These are phyloP conservation scores for Lepidotrigona ventralis DNA, from an alignment of 1,140 invertebrate genomes.

Conservation along the genomic window DNA sequence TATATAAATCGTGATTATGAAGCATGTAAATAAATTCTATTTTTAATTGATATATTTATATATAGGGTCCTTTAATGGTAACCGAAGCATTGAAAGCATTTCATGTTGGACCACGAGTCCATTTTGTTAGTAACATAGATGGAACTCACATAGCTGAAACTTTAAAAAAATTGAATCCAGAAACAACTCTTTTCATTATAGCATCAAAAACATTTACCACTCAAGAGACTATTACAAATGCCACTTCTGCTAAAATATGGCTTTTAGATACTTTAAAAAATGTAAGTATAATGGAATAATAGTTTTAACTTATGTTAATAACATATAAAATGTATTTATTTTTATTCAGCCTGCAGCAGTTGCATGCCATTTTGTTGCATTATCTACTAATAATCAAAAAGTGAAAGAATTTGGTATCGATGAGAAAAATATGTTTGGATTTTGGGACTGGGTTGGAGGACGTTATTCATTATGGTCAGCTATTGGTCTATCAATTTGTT, in stretches of 20 bases:
- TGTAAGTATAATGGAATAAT: conserved; percentile 83
- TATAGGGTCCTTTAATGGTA: conserved; percentile 97
- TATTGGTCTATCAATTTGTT: conserved; percentile 97
- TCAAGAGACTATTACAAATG: conserved; percentile 99
- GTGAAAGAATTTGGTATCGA: conserved; percentile 98
- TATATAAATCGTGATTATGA: conserved; percentile 18
- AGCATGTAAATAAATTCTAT: conserved; percentile 29
- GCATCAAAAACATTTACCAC: conserved; percentile 99
- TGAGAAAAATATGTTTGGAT: conserved; percentile 98
- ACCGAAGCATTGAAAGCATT: conserved; percentile 98
- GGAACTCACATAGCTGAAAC: conserved; percentile 98
- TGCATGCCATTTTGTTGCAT: conserved; percentile 98
- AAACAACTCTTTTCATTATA: conserved; percentile 98
- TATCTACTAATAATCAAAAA: conserved; percentile 96
- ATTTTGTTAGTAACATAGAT: conserved; percentile 99
- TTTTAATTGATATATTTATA: conserved; percentile 59
- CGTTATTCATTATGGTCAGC: conserved; percentile 99
- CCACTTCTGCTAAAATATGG: conserved; percentile 97
- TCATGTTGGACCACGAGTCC: conserved; percentile 91
- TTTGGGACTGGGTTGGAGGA: conserved; percentile 99
- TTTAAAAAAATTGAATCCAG: conserved; percentile 93
- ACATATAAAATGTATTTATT: conserved; percentile 11
- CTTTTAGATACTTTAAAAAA: conserved; percentile 93
- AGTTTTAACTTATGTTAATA: neutral
- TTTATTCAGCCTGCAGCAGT: conserved; percentile 87